Percentiles rank a stretch among this genome's conserved stretches.
Conservation (phyloP, 2,113 vertebrate genomes). For the Mugil cephalus region DNA sequence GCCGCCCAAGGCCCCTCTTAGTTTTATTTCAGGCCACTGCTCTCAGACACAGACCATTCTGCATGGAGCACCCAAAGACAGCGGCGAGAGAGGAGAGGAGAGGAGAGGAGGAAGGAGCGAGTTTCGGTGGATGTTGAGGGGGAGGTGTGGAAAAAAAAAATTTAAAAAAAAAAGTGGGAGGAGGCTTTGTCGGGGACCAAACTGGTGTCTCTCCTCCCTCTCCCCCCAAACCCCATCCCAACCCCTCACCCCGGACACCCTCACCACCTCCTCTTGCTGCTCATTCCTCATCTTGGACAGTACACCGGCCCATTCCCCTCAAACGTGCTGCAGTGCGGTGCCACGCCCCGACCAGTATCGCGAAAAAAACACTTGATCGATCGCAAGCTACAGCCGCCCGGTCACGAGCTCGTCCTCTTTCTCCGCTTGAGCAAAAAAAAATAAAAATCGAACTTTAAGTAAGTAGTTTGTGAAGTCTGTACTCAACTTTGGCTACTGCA, state of each 20-base stretch:
- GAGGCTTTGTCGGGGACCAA: constrained; percentile 60
- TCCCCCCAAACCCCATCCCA: too few species aligned
- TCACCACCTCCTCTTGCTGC: constrained; percentile 32
- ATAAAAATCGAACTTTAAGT: neutral
- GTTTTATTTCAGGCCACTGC: constrained; percentile 83
- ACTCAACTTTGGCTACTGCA: neutral
- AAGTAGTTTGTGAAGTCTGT: constrained; percentile 7
- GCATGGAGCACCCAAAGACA: constrained; percentile 67
- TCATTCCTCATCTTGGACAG: constrained; percentile 50
- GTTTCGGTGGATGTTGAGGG: constrained; percentile 38
- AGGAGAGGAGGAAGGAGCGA: constrained; percentile 63
- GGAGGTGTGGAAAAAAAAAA: constrained; percentile 42
- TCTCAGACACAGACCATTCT: constrained; percentile 79
- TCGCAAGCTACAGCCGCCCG: neutral
- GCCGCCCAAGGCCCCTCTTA: constrained; percentile 70
- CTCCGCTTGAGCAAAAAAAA: neutral
- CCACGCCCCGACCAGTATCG: constrained; percentile 62
- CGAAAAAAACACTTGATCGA: constrained; percentile 23
- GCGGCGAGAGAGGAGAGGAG: constrained; percentile 60
- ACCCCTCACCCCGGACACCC: neutral
- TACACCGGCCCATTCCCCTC: constrained; percentile 33
- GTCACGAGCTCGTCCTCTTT: constrained; percentile 14
- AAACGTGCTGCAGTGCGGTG: constrained; percentile 73
- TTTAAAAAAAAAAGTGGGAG: constrained; percentile 70
- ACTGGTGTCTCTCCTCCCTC: constrained; percentile 31